These are phyloP conservation scores for Dysmachus trigonus DNA, from an alignment of 2,888 invertebrate genomes.

Conservation along the genomic window DNA sequence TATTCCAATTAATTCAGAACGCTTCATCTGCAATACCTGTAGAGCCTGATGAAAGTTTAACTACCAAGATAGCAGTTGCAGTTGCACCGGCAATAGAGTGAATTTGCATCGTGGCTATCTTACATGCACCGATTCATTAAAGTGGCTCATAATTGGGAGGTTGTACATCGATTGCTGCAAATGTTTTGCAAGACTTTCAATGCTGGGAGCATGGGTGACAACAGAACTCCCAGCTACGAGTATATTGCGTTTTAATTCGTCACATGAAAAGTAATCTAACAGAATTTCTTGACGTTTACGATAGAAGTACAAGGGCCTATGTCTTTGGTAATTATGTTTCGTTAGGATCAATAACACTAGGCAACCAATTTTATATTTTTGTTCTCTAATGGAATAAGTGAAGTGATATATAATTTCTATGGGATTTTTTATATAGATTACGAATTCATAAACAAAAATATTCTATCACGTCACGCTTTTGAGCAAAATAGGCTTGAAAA, in stretches of 20 bases:
- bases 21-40: background rate
- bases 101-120: slow-evolving; percentile 30
- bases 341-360: background rate
- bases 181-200: slow-evolving; percentile 27
- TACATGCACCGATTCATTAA: slow-evolving; percentile 15
- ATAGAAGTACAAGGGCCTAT: background rate
- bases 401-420: too few relatives aligned
- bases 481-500: too few relatives aligned
- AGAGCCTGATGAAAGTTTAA: background rate
- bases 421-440: too few relatives aligned
- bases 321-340: background rate
- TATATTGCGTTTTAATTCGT: background rate
- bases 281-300: background rate
- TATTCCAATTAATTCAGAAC: slow-evolving; percentile 21
- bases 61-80: background rate
- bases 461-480: too few relatives aligned
- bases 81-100: background rate
- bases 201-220: slow-evolving; percentile 34
- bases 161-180: slow-evolving; percentile 20
- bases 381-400: too few relatives aligned
- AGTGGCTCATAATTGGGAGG: slow-evolving; percentile 32
- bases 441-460: too few relatives aligned
- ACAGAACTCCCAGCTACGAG: background rate
- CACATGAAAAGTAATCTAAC: background rate
- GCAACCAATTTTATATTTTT: too few relatives aligned